phyloP scores from a whole-genome alignment of 1,140 invertebrate species.

The Nomia melanderi region DNA sequence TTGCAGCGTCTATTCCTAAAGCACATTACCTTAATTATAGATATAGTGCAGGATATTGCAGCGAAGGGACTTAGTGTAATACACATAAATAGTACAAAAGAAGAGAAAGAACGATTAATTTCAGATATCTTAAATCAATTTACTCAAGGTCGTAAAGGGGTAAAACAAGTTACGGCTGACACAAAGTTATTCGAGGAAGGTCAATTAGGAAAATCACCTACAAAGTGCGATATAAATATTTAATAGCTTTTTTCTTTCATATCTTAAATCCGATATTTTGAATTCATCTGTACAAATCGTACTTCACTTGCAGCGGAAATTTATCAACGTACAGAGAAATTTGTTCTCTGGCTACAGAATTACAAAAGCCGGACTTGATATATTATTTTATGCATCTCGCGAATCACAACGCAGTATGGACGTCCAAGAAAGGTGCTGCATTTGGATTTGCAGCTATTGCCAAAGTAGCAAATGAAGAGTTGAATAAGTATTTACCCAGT shows the following conservation, averaged over 20 bases:
- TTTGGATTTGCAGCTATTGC: conserved; percentile 95
- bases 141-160: conserved; percentile 87
- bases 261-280: background rate
- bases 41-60: conserved; percentile 94
- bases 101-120: conserved; percentile 87
- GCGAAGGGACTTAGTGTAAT: conserved; percentile 94
- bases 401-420: conserved; percentile 96
- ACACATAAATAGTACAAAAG: conserved; percentile 89
- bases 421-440: conserved; percentile 94
- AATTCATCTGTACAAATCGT: conserved; percentile 27
- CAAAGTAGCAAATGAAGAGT: conserved; percentile 89
- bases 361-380: conserved; percentile 96
- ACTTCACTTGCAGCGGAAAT: conserved; percentile 84
- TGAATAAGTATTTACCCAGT: conserved; percentile 89
- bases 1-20: conserved; percentile 49
- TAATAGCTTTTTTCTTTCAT: background rate
- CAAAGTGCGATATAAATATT: conserved; percentile 83
- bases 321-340: conserved; percentile 96
- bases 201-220: conserved; percentile 90
- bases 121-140: conserved; percentile 91
- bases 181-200: conserved; percentile 95
- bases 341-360: conserved; percentile 94
- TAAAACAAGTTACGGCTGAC: conserved; percentile 88
- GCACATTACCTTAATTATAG: conserved; percentile 73
- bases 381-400: conserved; percentile 98